Evolutionary conservation across 53 echinoderm and acorn worm species (phyloP).

Genomic region (Antedon mediterranea): DNA sequence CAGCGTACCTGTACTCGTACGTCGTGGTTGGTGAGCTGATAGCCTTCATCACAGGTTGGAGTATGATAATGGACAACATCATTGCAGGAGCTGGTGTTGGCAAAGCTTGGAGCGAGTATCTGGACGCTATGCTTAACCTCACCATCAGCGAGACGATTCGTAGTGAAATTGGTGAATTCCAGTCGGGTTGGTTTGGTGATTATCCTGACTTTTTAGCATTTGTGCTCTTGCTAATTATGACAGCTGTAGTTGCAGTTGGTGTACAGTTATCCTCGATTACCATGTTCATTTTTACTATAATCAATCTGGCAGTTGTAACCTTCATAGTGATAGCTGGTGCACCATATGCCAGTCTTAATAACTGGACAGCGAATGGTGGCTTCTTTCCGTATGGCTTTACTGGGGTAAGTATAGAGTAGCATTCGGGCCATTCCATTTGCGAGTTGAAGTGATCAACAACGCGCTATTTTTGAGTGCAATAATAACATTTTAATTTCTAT

Average conservation of each 20-base stretch:
- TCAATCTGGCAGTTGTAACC: conserved; percentile 62
- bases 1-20: conserved; percentile 96
- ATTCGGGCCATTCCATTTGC: no score
- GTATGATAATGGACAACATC: conserved; percentile 97
- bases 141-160: conserved; percentile 67
- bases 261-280: conserved; percentile 63
- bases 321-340: conserved; percentile 70
- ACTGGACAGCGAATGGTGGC: conserved; percentile 52
- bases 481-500: no score
- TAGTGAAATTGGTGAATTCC: conserved; percentile 42
- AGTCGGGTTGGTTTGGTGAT: conserved; percentile 63
- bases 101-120: conserved; percentile 90
- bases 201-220: conserved; percentile 94
- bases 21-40: conserved; percentile 88
- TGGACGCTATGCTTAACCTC: conserved; percentile 70
- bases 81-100: conserved; percentile 88
- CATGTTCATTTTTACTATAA: conserved; percentile 47
- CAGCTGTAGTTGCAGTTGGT: conserved; percentile 55
- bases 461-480: no score
- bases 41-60: conserved; percentile 97
- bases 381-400: conserved; percentile 80
- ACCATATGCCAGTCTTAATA: conserved; percentile 57
- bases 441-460: no score
- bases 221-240: conserved; percentile 46
- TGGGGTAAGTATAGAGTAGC: conserved; percentile 79